These are phyloP conservation scores for Chaitophorus viminalis DNA, from an alignment of 2,888 invertebrate species.

Conservation along the genomic window DNA sequence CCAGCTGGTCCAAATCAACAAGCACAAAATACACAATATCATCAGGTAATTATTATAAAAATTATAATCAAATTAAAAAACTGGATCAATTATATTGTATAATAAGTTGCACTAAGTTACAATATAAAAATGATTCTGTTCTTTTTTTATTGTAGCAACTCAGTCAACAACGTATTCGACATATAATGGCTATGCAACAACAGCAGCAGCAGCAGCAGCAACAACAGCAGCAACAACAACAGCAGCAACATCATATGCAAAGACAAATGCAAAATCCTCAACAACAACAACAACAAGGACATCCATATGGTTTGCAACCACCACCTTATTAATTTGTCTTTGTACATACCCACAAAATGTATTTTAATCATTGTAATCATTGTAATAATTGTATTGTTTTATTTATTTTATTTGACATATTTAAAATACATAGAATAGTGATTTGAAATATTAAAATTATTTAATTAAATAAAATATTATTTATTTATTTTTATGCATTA, in stretches of 20 bases:
- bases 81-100: constrained; percentile 63
- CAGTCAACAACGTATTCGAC: constrained; percentile 58
- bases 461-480: neutral
- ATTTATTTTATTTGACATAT: neutral
- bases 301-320: constrained; percentile 72
- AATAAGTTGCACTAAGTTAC: neutral
- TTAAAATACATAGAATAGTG: constrained; percentile 7
- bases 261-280: constrained; percentile 66
- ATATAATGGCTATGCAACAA: constrained; percentile 66
- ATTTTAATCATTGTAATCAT: neutral
- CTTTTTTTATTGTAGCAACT: constrained; percentile 44
- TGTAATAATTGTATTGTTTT: neutral
- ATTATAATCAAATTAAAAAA: constrained; percentile 63
- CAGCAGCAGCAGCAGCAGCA: constrained; percentile 70
- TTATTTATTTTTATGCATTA: neutral
- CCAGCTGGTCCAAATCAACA: constrained; percentile 67
- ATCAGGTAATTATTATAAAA: constrained; percentile 68
- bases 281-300: constrained; percentile 66
- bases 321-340: constrained; percentile 69
- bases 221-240: constrained; percentile 66
- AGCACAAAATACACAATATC: constrained; percentile 74
- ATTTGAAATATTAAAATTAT: neutral
- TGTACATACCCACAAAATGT: neutral
- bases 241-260: constrained; percentile 63
- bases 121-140: neutral